A percentile compares a stretch with the other conserved stretches of the same genome.
Evolutionary conservation across 1,140 invertebrate genomes (phyloP).

Genomic region (Dreissena rostriformis): DNA sequence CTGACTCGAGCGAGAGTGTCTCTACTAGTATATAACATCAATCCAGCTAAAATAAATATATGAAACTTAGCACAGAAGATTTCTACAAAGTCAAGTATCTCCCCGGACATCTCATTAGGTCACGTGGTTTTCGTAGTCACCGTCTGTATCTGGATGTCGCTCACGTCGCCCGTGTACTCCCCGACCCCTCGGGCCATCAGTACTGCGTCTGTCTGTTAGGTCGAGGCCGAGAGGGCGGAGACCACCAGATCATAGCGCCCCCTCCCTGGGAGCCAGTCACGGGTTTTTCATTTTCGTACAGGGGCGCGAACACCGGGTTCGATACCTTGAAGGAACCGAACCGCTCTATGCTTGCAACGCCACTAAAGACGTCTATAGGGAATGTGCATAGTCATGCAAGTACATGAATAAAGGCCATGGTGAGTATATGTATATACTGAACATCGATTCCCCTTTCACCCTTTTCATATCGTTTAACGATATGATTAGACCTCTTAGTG

Average conservation of each 20-base stretch:
- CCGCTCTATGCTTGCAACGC: no score
- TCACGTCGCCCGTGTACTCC: conserved; percentile 41
- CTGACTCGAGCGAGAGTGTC: no score
- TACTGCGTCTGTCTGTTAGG: conserved; percentile 53
- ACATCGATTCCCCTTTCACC: no score
- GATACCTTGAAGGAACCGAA: conserved; percentile 42
- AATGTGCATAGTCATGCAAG: no score
- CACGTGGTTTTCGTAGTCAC: conserved; percentile 59
- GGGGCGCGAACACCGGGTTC: conserved; percentile 58
- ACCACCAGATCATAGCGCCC: conserved; percentile 60
- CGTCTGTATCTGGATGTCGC: conserved; percentile 10
- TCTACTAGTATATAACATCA: no score
- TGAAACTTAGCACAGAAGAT: neutral
- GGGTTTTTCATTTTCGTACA: conserved; percentile 52
- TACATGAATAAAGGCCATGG: no score
- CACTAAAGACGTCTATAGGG: no score
- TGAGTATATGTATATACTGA: no score
- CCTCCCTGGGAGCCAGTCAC: no score
- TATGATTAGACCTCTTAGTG: no score
- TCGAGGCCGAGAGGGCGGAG: conserved; percentile 59
- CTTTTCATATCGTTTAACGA: no score
- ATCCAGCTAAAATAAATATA: no score
- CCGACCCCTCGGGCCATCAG: conserved; percentile 57
- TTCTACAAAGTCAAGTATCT: neutral
- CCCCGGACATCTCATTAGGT: conserved; percentile 67